Evolutionary conservation across 2,888 invertebrate species (phyloP).

Genomic region (Pimpla rufipes): DNA sequence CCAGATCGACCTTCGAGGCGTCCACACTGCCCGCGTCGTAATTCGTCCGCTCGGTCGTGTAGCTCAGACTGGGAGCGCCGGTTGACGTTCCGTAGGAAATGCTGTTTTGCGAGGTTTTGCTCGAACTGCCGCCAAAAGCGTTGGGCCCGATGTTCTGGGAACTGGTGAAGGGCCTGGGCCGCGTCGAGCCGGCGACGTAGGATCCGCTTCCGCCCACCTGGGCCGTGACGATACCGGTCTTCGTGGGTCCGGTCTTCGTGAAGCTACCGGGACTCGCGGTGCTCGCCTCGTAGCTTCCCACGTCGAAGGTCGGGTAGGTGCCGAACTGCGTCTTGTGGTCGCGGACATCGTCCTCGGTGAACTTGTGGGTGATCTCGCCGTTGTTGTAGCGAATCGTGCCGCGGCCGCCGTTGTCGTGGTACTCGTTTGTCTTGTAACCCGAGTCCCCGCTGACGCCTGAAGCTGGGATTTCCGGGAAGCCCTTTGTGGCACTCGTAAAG

Average conservation of each 20-base stretch:
- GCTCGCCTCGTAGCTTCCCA: constrained; percentile 38
- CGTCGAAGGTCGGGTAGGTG: constrained; percentile 59
- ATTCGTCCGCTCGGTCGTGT: constrained; percentile 31
- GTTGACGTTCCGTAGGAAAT: constrained; percentile 57
- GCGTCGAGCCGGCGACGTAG: constrained; percentile 78
- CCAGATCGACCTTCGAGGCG: constrained; percentile 69
- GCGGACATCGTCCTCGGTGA: constrained; percentile 79
- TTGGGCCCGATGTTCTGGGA: constrained; percentile 80
- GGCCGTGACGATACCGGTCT: constrained; percentile 81
- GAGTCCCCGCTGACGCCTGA: constrained; percentile 42
- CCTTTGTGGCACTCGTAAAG: constrained; percentile 1
- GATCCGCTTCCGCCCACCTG: constrained; percentile 81
- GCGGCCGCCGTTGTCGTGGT: constrained; percentile 79
- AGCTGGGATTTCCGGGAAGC: constrained; percentile 48
- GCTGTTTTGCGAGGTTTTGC: constrained; percentile 56
- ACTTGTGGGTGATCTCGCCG: constrained; percentile 78
- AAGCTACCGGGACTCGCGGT: constrained; percentile 75
- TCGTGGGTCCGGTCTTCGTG: constrained; percentile 82
- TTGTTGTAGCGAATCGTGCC: constrained; percentile 80
- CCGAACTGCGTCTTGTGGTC: constrained; percentile 75
- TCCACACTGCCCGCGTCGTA: constrained; percentile 59
- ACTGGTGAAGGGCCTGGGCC: constrained; percentile 72
- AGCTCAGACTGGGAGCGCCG: constrained; percentile 62
- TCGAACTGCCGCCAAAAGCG: constrained; percentile 78
- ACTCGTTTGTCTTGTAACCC: constrained; percentile 80